These are phyloP conservation scores for Oceanites oceanicus DNA, from an alignment of 2,113 vertebrate species.

Conservation along the genomic window DNA sequence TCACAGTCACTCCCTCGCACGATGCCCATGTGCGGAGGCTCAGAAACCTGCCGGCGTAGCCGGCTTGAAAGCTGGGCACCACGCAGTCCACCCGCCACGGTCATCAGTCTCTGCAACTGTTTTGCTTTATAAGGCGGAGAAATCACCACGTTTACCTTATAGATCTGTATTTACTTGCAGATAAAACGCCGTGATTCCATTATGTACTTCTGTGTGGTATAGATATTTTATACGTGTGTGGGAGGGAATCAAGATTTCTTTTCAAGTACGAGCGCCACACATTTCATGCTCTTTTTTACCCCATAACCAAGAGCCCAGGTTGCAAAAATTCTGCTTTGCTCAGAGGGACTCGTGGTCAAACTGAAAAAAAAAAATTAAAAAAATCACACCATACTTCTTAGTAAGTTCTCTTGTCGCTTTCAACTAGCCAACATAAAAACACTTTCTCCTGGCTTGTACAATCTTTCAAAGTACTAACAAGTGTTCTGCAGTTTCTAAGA, in stretches of 20 bases:
- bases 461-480: constrained; percentile 69
- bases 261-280: background rate
- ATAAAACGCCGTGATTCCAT: background rate
- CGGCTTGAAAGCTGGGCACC: background rate
- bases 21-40: background rate
- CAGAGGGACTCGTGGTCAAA: constrained; percentile 24
- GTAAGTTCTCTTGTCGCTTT: constrained; percentile 63
- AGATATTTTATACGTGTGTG: background rate
- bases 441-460: constrained; percentile 46
- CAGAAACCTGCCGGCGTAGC: background rate
- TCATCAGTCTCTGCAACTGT: background rate
- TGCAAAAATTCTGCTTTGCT: constrained; percentile 8
- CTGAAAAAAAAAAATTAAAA: background rate
- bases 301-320: background rate
- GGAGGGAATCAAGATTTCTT: background rate
- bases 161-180: background rate
- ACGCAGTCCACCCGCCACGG: rapidly evolving
- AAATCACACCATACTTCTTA: constrained; percentile 34
- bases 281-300: background rate
- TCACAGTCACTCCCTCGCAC: background rate
- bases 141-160: background rate
- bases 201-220: background rate
- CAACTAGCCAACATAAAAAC: constrained; percentile 57
- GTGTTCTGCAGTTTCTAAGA: constrained; percentile 64
- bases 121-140: background rate